A percentile compares a stretch with the other conserved stretches of the same genome.
These are phyloP conservation scores for Calameuta pallipes DNA, from an alignment of 2,888 invertebrate species.

Conservation along the genomic window DNA sequence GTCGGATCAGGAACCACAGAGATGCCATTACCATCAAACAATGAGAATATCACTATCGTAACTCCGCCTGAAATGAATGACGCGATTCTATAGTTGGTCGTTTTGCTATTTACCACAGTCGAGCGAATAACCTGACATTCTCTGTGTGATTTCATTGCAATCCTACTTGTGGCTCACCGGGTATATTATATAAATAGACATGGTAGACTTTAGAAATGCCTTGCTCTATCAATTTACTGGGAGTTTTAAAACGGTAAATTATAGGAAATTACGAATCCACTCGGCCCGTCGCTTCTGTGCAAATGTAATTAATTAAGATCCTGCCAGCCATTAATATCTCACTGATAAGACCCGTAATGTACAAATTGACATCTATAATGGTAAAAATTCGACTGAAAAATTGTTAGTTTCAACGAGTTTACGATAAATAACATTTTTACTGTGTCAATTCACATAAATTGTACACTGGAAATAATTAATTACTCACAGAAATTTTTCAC, in stretches of 20 bases:
- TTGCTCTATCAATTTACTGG: too few relatives aligned
- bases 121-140: background rate
- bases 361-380: background rate
- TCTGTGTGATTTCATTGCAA: too few relatives aligned
- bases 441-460: background rate
- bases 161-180: too few relatives aligned
- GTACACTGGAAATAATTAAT: too few relatives aligned
- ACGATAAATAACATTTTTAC: background rate
- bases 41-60: background rate
- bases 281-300: background rate
- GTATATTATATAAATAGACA: too few relatives aligned
- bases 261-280: background rate
- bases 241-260: too few relatives aligned
- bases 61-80: background rate
- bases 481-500: too few relatives aligned
- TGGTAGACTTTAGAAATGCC: too few relatives aligned
- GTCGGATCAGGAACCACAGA: background rate
- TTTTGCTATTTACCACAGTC: background rate
- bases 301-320: background rate
- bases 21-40: background rate
- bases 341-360: background rate
- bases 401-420: background rate
- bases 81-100: background rate
- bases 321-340: background rate
- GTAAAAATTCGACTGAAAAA: background rate